These are phyloP conservation scores for Plutomurus gul DNA, from an alignment of 1,140 invertebrate genomes.

Conservation along the genomic window DNA sequence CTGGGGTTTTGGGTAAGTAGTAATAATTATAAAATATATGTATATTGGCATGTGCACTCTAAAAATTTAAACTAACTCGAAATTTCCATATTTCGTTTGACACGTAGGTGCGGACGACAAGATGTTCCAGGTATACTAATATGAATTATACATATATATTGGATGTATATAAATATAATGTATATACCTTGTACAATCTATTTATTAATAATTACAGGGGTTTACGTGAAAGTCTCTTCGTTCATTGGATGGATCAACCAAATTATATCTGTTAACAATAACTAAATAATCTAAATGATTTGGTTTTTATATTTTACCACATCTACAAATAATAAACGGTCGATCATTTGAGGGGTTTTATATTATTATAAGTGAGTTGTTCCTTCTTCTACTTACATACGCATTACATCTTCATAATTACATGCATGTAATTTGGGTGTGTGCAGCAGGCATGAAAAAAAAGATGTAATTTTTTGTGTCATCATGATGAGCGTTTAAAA, in stretches of 20 bases:
- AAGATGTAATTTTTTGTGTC: not conserved
- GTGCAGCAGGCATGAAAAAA: not conserved
- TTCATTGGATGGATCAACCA: slow-evolving; percentile 97
- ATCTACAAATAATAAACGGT: not conserved
- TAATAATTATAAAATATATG: no score
- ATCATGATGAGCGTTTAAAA: no score
- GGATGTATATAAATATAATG: no score
- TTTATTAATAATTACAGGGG: slow-evolving; percentile 56
- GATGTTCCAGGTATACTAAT: slow-evolving; percentile 31
- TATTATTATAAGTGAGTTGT: no score
- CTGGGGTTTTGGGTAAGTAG: slow-evolving; percentile 93
- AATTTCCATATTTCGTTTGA: not conserved
- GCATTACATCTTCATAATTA: not conserved
- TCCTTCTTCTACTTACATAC: not conserved
- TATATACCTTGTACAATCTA: not conserved
- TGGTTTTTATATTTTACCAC: not conserved
- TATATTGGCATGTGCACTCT: slow-evolving; percentile 82
- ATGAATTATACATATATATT: not conserved
- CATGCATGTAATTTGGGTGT: not conserved
- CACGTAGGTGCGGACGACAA: not conserved
- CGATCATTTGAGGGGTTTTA: slow-evolving; percentile 23
- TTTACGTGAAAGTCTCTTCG: slow-evolving; percentile 91
- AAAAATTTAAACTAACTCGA: slow-evolving; percentile 65
- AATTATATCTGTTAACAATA: slow-evolving; percentile 88
- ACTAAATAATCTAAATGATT: not conserved